These are phyloP conservation scores for Phacellophora camtschatica DNA, from an alignment of 30 jellyfish, hydroid and myxozoan species.

Conservation along the genomic window DNA sequence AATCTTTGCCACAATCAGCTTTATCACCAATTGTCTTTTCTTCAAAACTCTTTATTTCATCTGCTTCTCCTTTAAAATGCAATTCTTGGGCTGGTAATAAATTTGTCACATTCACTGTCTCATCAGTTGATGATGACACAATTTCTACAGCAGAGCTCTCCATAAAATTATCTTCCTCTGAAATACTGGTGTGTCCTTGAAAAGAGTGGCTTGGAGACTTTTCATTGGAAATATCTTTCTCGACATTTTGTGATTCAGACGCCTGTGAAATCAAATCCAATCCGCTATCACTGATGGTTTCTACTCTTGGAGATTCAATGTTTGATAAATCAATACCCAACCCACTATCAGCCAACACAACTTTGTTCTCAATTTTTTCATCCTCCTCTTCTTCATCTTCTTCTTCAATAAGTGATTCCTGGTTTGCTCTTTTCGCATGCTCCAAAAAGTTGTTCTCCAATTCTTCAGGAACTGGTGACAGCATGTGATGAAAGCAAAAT, in stretches of 20 bases:
- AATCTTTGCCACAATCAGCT: no score
- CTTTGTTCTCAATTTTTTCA: not conserved
- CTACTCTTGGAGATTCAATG: not conserved
- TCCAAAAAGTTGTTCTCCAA: constrained; percentile 41
- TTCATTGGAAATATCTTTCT: not conserved
- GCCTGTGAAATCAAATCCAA: not conserved
- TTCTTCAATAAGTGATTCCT: not conserved
- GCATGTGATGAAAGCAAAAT: constrained; percentile 50
- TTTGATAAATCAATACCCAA: no score
- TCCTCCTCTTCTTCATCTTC: constrained; percentile 11
- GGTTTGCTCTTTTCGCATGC: constrained; percentile 42
- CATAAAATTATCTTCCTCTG: not conserved
- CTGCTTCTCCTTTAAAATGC: not conserved
- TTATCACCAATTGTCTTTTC: not conserved
- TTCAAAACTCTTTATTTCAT: not conserved
- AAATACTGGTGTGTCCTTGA: no score
- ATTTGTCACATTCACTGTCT: not conserved
- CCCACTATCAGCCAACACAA: no score
- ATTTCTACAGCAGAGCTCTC: not conserved
- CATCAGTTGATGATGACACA: not conserved
- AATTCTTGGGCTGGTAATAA: not conserved
- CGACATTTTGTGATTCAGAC: not conserved
- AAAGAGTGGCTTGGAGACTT: not conserved
- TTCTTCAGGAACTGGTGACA: constrained; percentile 73
- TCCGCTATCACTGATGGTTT: not conserved